A percentile compares a stretch with the other conserved stretches of the same genome.
Evolutionary conservation across 2,113 vertebrate species (phyloP).

Genomic region (Cheirogaleus medius): DNA sequence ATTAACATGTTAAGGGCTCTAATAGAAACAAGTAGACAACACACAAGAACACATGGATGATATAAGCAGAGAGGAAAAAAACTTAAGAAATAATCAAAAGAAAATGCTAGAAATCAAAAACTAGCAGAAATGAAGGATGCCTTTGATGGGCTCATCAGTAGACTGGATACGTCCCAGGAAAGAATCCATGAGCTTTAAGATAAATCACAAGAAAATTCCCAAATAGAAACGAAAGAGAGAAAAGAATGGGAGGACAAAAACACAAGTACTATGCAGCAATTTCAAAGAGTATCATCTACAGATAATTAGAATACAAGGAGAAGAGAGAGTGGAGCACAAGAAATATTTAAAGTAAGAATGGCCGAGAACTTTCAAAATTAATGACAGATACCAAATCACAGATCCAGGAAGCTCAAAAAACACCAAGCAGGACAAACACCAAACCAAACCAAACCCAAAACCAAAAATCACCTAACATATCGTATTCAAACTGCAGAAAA

Average conservation of each 20-base stretch:
- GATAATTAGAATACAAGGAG: background rate
- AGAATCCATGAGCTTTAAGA: background rate
- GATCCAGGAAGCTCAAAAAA: background rate
- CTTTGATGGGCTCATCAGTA: background rate
- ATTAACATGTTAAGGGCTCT: background rate
- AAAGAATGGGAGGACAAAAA: background rate
- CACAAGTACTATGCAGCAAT: background rate
- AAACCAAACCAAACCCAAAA: background rate
- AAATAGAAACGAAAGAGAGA: background rate
- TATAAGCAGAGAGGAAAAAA: background rate
- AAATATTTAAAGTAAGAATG: constrained; percentile 16
- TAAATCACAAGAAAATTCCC: background rate
- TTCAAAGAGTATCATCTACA: background rate
- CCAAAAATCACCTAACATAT: background rate
- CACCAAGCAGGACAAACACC: background rate
- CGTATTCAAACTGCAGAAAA: background rate
- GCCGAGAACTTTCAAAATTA: background rate
- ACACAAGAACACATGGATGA: background rate
- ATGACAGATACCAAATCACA: background rate
- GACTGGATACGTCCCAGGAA: background rate
- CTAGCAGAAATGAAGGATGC: background rate
- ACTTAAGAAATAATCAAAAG: background rate
- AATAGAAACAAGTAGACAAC: background rate
- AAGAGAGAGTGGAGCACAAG: background rate
- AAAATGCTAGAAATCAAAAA: background rate